Conservation (phyloP, 2,113 vertebrate genomes). For the Austrofundulus limnaeus region DNA sequence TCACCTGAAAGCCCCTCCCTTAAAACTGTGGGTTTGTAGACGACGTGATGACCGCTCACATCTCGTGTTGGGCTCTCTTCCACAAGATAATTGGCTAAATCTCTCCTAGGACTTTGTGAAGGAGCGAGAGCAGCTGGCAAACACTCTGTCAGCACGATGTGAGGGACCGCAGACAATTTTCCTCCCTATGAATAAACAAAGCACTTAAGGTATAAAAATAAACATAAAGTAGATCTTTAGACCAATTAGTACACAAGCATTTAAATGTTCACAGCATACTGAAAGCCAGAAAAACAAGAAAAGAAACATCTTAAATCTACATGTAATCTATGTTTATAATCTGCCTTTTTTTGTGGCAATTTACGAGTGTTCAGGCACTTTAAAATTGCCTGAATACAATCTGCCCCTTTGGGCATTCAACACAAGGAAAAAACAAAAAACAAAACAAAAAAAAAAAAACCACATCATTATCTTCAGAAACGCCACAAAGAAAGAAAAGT, state of each 20-base stretch:
- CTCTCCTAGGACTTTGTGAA: conserved; percentile 63
- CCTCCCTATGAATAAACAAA: conserved; percentile 71
- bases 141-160: conserved; percentile 85
- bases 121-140: conserved; percentile 67
- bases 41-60: conserved; percentile 2
- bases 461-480: no score
- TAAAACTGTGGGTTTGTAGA: conserved; percentile 3
- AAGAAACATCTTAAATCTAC: not conserved
- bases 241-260: not conserved
- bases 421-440: no score
- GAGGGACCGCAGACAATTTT: conserved; percentile 76
- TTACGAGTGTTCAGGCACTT: no score
- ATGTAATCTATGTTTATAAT: not conserved
- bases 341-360: no score
- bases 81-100: conserved; percentile 26
- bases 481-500: no score
- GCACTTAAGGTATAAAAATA: conserved; percentile 43
- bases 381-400: no score
- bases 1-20: conserved; percentile 7
- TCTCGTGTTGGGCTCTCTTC: conserved; percentile 21
- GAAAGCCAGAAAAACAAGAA: not conserved
- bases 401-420: no score
- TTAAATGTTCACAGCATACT: conserved; percentile 7
- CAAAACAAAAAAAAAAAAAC: no score
- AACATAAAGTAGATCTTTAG: conserved; percentile 13